Evolutionary conservation across 2,113 vertebrate genomes (phyloP).

Genomic region (Oncorhynchus keta): DNA sequence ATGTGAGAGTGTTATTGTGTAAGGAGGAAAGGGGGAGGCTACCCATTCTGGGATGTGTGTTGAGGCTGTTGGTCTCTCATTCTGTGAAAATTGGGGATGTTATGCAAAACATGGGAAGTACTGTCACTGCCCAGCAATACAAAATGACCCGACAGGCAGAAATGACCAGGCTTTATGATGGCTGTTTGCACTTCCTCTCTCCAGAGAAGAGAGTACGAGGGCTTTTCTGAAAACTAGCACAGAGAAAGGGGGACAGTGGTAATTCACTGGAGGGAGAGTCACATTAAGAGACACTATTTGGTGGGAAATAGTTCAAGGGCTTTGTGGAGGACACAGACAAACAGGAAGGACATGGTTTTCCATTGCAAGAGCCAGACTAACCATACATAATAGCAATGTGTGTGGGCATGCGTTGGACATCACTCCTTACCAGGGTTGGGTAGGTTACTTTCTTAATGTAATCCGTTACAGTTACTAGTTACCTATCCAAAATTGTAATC

Average conservation of each 20-base stretch:
- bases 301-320: constrained; percentile 9
- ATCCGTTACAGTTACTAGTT: too few relatives aligned
- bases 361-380: background rate
- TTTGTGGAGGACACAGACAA: constrained; percentile 16
- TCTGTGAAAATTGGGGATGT: constrained; percentile 55
- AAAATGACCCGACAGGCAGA: constrained; percentile 57
- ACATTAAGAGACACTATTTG: background rate
- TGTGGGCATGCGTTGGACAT: background rate
- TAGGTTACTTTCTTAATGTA: too few relatives aligned
- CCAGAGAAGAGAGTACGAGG: constrained; percentile 43
- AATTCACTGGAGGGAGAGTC: constrained; percentile 4
- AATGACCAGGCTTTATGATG: constrained; percentile 56
- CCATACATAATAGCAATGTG: background rate
- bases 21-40: constrained; percentile 39
- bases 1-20: constrained; percentile 55
- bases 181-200: constrained; percentile 66
- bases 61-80: constrained; percentile 48
- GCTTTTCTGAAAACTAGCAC: constrained; percentile 43
- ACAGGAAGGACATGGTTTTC: constrained; percentile 19
- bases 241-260: constrained; percentile 1
- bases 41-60: constrained; percentile 56
- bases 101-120: constrained; percentile 81
- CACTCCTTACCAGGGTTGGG: background rate
- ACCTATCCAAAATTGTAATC: too few relatives aligned
- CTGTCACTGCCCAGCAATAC: constrained; percentile 59